Evolutionary conservation across 1,140 invertebrate genomes (phyloP).

Genomic region (Potamilus streckersoni): DNA sequence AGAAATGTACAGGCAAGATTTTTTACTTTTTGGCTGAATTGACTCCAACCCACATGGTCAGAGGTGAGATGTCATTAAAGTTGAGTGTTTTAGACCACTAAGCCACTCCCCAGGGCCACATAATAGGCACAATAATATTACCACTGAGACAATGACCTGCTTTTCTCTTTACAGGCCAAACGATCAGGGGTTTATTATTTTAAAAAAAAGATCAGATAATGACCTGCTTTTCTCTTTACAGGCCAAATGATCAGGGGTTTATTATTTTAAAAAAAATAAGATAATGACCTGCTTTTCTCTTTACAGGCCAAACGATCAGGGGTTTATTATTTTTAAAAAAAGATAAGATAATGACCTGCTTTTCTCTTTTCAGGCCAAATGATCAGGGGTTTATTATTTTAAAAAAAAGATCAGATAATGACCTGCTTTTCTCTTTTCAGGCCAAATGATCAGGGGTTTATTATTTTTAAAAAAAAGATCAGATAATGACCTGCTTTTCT

Average conservation of each 20-base stretch:
- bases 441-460: constrained; percentile 95
- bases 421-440: constrained; percentile 69
- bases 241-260: constrained; percentile 95
- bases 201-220: no score
- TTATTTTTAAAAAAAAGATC: no score
- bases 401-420: background rate
- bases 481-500: constrained; percentile 9
- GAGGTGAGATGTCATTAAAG: no score
- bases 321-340: no score
- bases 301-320: constrained; percentile 91
- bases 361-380: constrained; percentile 80
- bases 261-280: no score
- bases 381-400: constrained; percentile 95
- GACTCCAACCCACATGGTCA: no score
- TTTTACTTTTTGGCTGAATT: no score
- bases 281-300: constrained; percentile 19
- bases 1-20: no score
- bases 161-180: constrained; percentile 80
- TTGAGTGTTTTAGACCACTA: no score
- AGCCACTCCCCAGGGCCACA: background rate
- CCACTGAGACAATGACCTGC: background rate
- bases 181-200: constrained; percentile 93
- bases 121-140: background rate
- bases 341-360: background rate
- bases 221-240: constrained; percentile 65